Conservation (phyloP, 1,140 invertebrate genomes). For the Chrysopa pallens region DNA sequence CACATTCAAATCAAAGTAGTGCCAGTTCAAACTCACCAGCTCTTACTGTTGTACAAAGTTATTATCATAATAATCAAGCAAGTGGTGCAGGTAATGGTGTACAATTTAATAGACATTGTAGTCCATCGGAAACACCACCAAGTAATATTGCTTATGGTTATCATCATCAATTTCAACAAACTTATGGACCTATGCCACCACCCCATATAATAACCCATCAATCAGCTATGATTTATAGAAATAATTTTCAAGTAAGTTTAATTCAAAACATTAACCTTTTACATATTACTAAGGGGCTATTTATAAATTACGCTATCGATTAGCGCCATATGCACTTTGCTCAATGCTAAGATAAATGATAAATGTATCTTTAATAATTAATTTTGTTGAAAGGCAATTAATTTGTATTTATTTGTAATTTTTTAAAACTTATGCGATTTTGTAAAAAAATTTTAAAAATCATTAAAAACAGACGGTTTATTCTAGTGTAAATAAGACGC, state of each 20-base stretch:
- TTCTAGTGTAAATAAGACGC: too few species aligned
- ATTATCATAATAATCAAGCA: neutral
- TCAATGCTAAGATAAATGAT: too few species aligned
- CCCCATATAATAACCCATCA: neutral
- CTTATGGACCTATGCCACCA: neutral
- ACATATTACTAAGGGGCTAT: too few species aligned
- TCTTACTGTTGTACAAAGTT: neutral
- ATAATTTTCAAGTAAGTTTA: neutral
- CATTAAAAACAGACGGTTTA: too few species aligned
- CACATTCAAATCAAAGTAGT: neutral
- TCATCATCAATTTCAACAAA: neutral
- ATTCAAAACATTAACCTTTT: too few species aligned
- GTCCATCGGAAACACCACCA: neutral
- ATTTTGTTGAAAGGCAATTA: too few species aligned
- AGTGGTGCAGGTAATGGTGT: neutral
- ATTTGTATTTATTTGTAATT: too few species aligned
- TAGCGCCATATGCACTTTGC: too few species aligned
- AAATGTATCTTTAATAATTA: too few species aligned
- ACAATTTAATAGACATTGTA: neutral
- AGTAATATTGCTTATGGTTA: neutral
- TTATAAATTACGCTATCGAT: too few species aligned
- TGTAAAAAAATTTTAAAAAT: too few species aligned
- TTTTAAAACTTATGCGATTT: too few species aligned
- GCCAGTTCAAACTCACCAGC: neutral
- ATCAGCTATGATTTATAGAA: neutral